These are phyloP conservation scores for Synanthedon formicaeformis DNA, from an alignment of 2,888 invertebrate genomes.

Conservation along the genomic window DNA sequence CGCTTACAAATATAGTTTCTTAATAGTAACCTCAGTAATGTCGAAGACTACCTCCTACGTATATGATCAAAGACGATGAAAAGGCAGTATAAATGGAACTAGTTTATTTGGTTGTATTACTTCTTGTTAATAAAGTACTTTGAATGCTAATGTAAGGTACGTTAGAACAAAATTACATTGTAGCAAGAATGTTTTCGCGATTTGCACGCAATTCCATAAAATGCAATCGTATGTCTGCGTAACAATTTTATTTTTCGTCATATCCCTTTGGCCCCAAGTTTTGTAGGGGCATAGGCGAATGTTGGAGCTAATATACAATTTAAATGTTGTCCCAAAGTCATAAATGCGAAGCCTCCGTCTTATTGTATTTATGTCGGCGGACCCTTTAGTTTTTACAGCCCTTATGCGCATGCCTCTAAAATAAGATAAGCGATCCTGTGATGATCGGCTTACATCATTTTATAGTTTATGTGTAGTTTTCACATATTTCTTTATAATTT, in stretches of 20 bases:
- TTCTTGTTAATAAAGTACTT: no score
- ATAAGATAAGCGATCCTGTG: slow-evolving; percentile 27
- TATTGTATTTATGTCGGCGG: slow-evolving; percentile 19
- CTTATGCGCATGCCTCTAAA: slow-evolving; percentile 19
- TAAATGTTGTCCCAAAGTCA: slow-evolving; percentile 46
- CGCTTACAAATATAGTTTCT: no score
- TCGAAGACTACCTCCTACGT: no score
- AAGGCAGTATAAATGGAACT: no score
- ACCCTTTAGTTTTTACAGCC: slow-evolving; percentile 43
- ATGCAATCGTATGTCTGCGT: slow-evolving; percentile 34
- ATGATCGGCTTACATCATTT: slow-evolving; percentile 27
- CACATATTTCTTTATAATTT: not conserved
- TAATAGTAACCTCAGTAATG: no score
- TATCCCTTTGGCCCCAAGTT: slow-evolving; percentile 27
- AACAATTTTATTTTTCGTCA: slow-evolving; percentile 35
- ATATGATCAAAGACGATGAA: no score
- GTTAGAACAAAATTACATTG: not conserved
- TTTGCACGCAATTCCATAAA: slow-evolving; percentile 28
- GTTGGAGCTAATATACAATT: slow-evolving; percentile 47
- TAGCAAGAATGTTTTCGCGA: slow-evolving; percentile 14
- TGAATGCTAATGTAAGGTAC: no score
- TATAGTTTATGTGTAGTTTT: slow-evolving; percentile 4
- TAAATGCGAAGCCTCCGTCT: slow-evolving; percentile 27
- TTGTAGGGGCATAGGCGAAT: slow-evolving; percentile 17
- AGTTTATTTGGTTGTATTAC: no score